Conservation (phyloP, 2,888 invertebrate genomes). For the Drosophila atripex region DNA sequence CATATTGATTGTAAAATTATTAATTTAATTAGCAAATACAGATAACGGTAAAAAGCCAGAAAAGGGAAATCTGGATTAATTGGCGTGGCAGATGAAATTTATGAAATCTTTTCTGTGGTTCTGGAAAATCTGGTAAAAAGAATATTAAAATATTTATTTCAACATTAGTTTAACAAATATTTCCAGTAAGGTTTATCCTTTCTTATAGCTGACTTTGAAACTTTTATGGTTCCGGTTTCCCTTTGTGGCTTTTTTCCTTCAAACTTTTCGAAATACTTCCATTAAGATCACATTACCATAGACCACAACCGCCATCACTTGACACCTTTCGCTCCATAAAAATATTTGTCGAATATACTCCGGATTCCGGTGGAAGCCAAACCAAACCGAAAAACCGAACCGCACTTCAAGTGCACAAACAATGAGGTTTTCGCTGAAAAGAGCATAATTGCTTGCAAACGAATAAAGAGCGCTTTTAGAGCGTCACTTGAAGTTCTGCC, state of each 20-base stretch:
- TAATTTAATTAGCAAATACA: conserved; percentile 67
- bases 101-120: neutral
- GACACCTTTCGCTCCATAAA: conserved; percentile 29
- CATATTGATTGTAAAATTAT: conserved; percentile 49
- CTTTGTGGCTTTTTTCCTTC: neutral
- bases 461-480: conserved; percentile 14
- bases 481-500: conserved; percentile 35
- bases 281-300: conserved; percentile 32
- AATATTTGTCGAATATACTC: conserved; percentile 27
- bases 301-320: conserved; percentile 26
- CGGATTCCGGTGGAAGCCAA: conserved; percentile 7
- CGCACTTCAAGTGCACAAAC: conserved; percentile 15
- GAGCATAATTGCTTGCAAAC: conserved; percentile 7
- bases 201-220: neutral
- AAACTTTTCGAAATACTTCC: conserved; percentile 9
- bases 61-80: conserved; percentile 50
- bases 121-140: neutral
- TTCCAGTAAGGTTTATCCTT: neutral
- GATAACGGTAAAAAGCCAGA: conserved; percentile 22
- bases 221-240: neutral
- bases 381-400: conserved; percentile 13
- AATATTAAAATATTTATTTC: neutral
- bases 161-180: neutral
- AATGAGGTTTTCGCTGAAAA: conserved; percentile 26
- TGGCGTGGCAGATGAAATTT: conserved; percentile 7